Conservation (phyloP, 2,113 vertebrate genomes). For the Gopherus evgoodei region DNA sequence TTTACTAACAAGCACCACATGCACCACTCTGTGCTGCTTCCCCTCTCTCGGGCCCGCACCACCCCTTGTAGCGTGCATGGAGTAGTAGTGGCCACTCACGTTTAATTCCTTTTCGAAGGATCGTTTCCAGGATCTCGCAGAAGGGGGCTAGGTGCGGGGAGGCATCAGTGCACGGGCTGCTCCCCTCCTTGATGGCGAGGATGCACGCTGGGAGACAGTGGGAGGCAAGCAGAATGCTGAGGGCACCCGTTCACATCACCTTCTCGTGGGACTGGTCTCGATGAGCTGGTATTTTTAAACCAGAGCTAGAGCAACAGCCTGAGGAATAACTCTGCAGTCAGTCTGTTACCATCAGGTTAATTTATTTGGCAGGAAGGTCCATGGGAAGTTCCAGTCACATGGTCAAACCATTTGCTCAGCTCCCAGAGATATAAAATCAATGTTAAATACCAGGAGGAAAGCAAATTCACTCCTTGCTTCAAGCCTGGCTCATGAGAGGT, state of each 20-base stretch:
- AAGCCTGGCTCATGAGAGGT: not conserved
- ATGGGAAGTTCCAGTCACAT: not conserved
- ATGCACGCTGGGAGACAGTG: conserved; percentile 75
- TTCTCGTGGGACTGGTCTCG: not conserved
- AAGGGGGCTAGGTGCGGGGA: conserved; percentile 81
- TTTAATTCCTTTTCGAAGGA: conserved; percentile 87
- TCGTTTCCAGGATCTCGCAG: conserved; percentile 87
- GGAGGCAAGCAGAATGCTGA: rapidly evolving
- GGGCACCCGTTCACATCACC: not conserved
- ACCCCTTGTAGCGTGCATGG: rapidly evolving
- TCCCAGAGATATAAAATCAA: not conserved
- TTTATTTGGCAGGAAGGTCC: not conserved
- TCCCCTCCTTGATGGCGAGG: conserved; percentile 77
- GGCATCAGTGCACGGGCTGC: conserved; percentile 73
- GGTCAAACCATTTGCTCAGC: not conserved
- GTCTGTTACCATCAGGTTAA: not conserved
- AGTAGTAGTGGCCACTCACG: conserved; percentile 75
- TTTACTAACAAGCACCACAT: not conserved
- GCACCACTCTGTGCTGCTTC: not conserved
- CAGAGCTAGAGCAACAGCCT: not conserved
- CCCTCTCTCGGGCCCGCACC: rapidly evolving
- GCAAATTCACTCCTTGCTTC: not conserved
- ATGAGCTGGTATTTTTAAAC: not conserved
- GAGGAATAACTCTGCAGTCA: not conserved
- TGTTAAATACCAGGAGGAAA: not conserved